phyloP scores from a whole-genome alignment of 2,113 vertebrate species.

The Protobothrops mucrosquamatus region DNA sequence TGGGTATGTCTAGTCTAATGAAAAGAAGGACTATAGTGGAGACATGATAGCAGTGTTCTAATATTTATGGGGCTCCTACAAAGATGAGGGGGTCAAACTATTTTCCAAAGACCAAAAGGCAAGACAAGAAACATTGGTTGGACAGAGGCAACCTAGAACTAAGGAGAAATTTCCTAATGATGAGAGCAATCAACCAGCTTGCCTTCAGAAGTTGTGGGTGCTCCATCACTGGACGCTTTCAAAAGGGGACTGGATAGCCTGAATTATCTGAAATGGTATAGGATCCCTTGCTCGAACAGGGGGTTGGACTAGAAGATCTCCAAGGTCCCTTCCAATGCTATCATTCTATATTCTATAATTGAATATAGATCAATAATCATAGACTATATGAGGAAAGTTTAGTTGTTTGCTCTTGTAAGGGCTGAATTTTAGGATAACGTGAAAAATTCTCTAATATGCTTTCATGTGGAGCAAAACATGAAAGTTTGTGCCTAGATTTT shows the following conservation, averaged over 20 bases:
- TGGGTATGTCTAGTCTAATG: background rate
- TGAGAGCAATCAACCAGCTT: background rate
- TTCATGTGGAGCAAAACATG: background rate
- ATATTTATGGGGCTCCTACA: background rate
- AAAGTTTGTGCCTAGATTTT: background rate
- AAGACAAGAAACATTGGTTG: background rate
- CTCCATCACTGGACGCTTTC: background rate
- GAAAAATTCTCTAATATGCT: background rate
- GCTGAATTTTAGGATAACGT: conserved; percentile 7
- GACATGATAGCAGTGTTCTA: background rate
- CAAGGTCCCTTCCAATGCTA: background rate
- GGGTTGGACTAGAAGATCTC: background rate
- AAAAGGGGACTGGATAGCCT: background rate
- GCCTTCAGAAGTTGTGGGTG: background rate
- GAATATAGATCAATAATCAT: background rate
- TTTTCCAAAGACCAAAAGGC: background rate
- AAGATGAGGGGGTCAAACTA: background rate
- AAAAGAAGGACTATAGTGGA: background rate
- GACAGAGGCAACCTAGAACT: background rate
- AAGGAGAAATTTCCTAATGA: background rate
- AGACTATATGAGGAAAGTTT: background rate
- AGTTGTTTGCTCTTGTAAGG: background rate
- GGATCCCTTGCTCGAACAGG: background rate
- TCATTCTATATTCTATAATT: background rate
- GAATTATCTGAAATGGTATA: background rate